Percentiles rank a stretch among this genome's conserved stretches.
Conservation (phyloP, 2,113 vertebrate species). For the Oxyura jamaicensis region DNA sequence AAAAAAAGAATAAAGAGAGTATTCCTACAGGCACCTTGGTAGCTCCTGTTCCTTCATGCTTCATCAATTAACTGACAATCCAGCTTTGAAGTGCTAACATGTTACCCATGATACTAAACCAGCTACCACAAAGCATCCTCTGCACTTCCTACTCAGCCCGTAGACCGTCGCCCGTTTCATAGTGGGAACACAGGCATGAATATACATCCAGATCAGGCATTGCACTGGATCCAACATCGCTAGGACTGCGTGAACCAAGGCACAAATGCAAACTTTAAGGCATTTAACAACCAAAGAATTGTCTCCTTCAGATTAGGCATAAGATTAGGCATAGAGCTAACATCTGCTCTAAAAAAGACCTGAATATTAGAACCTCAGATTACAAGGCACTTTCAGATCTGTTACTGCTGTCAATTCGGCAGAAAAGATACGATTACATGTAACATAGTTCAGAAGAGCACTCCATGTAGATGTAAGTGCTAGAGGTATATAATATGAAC, state of each 20-base stretch:
- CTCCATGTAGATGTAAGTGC: background rate
- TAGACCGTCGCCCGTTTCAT: background rate
- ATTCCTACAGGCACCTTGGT: background rate
- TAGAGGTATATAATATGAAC: background rate
- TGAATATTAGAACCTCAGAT: background rate
- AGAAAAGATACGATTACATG: background rate
- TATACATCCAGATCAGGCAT: accelerated
- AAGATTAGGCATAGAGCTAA: background rate
- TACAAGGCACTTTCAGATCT: background rate
- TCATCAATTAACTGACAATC: background rate
- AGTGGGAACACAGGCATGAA: background rate
- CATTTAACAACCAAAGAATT: background rate
- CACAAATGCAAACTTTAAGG: background rate
- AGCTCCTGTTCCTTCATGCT: background rate
- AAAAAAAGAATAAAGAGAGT: background rate
- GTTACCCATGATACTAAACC: background rate
- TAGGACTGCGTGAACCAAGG: background rate
- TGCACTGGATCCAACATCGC: background rate
- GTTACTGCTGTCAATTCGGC: background rate
- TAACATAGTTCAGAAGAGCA: background rate
- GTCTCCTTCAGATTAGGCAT: background rate
- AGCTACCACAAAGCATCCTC: background rate
- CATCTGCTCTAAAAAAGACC: background rate
- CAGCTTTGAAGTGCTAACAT: background rate
- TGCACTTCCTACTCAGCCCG: background rate